Percentiles rank a stretch among this genome's conserved stretches.
These are phyloP conservation scores for Portunus trituberculatus DNA, from an alignment of 1,140 invertebrate species.

Conservation along the genomic window DNA sequence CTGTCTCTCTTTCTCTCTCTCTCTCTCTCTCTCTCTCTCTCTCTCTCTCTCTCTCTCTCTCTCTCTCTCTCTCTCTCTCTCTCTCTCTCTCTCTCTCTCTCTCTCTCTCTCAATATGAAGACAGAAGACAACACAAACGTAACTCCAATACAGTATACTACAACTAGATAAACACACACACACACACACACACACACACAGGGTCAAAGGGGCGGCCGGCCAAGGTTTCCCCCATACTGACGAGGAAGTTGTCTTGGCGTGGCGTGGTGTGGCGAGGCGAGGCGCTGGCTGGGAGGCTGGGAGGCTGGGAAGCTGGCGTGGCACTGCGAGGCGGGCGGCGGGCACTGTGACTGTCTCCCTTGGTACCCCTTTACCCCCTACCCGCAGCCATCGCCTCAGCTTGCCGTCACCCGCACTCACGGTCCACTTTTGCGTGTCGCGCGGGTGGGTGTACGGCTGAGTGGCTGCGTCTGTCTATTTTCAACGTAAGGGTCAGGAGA, in stretches of 20 bases:
- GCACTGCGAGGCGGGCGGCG: not conserved
- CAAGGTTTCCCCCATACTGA: not conserved
- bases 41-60: not conserved
- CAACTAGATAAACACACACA: not conserved
- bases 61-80: not conserved
- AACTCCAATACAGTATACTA: too few species aligned
- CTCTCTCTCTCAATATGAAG: too few species aligned
- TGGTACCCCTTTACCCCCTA: not conserved
- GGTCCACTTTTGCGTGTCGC: constrained; percentile 27
- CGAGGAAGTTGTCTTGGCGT: not conserved
- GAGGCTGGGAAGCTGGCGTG: not conserved
- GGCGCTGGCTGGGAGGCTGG: not conserved
- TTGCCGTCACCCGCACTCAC: not conserved
- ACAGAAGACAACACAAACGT: too few species aligned
- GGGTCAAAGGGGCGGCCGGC: not conserved
- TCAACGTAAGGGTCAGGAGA: constrained; percentile 56
- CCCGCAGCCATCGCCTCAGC: not conserved
- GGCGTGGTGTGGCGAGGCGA: not conserved
- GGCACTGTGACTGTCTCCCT: not conserved
- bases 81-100: not conserved
- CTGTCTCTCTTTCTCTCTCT: too few species aligned
- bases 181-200: not conserved
- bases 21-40: not conserved
- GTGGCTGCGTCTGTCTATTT: constrained; percentile 53
- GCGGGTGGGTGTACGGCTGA: not conserved